phyloP scores from a whole-genome alignment of 2,888 invertebrate genomes.

The Crocallis elinguaria region DNA sequence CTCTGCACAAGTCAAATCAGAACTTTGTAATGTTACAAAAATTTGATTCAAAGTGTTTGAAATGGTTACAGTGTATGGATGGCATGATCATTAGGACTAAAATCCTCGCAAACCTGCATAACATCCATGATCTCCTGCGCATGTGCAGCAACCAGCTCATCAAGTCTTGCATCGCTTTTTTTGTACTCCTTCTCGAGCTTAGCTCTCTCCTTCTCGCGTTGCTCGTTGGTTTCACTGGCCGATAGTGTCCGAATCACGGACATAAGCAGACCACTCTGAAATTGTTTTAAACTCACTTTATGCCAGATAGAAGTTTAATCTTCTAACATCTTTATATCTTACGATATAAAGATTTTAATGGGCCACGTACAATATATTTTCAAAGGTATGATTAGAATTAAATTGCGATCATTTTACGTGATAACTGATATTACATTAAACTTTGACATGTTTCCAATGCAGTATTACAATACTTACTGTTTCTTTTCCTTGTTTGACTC shows the following conservation, averaged over 20 bases:
- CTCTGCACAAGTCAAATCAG: too few relatives aligned
- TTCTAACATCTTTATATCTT: too few relatives aligned
- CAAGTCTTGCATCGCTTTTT: slow-evolving; percentile 94
- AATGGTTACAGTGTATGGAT: too few relatives aligned
- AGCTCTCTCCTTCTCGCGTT: slow-evolving; percentile 95
- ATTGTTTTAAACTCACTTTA: neutral
- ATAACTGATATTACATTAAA: slow-evolving; percentile 6
- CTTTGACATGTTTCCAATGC: slow-evolving; percentile 16
- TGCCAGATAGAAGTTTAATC: too few relatives aligned
- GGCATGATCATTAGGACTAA: neutral
- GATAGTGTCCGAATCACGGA: slow-evolving; percentile 97
- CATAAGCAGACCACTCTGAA: slow-evolving; percentile 94
- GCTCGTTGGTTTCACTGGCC: slow-evolving; percentile 96
- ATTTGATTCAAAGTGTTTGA: too few relatives aligned
- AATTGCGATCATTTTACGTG: neutral
- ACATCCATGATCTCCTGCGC: slow-evolving; percentile 94
- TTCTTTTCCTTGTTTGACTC: slow-evolving; percentile 94
- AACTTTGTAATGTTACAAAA: too few relatives aligned
- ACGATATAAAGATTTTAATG: too few relatives aligned
- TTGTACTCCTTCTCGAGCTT: slow-evolving; percentile 97
- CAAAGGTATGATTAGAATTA: too few relatives aligned
- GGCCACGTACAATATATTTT: too few relatives aligned
- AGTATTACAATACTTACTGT: slow-evolving; percentile 84
- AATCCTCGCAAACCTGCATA: slow-evolving; percentile 82
- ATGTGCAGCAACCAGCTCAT: slow-evolving; percentile 94